Conservation (phyloP, 2,113 vertebrate genomes). For the Caranx ignobilis region DNA sequence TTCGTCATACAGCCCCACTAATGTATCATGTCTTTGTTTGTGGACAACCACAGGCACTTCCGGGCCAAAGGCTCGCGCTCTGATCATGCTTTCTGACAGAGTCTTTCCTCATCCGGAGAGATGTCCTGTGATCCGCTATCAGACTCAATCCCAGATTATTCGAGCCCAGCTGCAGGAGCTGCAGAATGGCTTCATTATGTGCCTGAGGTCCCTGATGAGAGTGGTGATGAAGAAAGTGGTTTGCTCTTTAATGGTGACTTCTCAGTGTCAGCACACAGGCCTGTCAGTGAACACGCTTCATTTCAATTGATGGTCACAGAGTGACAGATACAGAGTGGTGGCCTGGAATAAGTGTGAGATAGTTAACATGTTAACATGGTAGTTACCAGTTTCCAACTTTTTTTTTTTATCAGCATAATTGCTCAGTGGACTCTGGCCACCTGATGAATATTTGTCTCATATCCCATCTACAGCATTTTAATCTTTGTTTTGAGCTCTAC, state of each 20-base stretch:
- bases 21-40: constrained; percentile 74
- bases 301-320: background rate
- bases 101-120: constrained; percentile 66
- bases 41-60: constrained; percentile 47
- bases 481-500: no score
- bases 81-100: constrained; percentile 67
- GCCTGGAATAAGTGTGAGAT: background rate
- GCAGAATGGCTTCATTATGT: constrained; percentile 80
- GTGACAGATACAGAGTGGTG: background rate
- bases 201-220: constrained; percentile 60
- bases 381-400: no score
- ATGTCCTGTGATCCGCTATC: constrained; percentile 71
- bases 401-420: no score
- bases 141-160: constrained; percentile 75
- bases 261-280: constrained; percentile 14
- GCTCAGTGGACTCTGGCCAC: no score
- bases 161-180: constrained; percentile 74
- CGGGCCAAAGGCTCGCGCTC: constrained; percentile 53
- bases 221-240: constrained; percentile 49
- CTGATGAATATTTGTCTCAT: no score
- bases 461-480: no score
- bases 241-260: constrained; percentile 50
- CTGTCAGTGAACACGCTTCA: constrained; percentile 8
- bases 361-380: background rate
- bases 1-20: constrained; percentile 18